phyloP scores from a whole-genome alignment of 1,140 invertebrate genomes.

The Drosophila fuyamai region DNA sequence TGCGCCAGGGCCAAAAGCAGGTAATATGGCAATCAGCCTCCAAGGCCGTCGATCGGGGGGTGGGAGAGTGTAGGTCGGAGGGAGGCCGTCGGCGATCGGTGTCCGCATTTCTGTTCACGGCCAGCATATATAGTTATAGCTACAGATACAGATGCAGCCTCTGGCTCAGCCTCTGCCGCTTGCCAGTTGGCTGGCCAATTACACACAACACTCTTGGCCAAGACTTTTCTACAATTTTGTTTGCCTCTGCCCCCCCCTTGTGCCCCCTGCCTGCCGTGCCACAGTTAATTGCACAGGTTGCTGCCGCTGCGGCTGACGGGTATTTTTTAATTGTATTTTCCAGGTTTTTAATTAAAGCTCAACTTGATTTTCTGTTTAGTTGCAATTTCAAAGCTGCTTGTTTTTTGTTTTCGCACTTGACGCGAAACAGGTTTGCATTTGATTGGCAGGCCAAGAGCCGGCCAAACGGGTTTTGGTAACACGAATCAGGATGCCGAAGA shows the following conservation, averaged over 20 bases:
- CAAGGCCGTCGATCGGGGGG: slow-evolving; percentile 59
- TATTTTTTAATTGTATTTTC: slow-evolving; percentile 78
- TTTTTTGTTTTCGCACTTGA: slow-evolving; percentile 74
- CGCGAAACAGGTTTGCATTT: slow-evolving; percentile 68
- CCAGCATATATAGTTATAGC: slow-evolving; percentile 19
- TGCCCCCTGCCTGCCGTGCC: slow-evolving; percentile 26
- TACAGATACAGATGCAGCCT: slow-evolving; percentile 24
- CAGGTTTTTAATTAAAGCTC: slow-evolving; percentile 83
- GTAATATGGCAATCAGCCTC: slow-evolving; percentile 65
- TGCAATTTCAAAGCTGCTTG: slow-evolving; percentile 74
- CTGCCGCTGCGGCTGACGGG: slow-evolving; percentile 55
- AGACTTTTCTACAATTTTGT: slow-evolving; percentile 74
- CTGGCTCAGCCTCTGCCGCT: slow-evolving; percentile 8
- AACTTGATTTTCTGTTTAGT: slow-evolving; percentile 81
- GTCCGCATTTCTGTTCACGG: slow-evolving; percentile 49
- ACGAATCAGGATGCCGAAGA: slow-evolving; percentile 72
- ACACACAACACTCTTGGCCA: slow-evolving; percentile 68
- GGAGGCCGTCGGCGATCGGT: slow-evolving; percentile 35
- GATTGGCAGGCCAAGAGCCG: slow-evolving; percentile 64
- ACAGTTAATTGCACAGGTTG: slow-evolving; percentile 76
- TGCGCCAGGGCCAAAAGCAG: slow-evolving; percentile 52
- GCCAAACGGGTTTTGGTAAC: slow-evolving; percentile 66
- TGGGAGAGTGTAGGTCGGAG: slow-evolving; percentile 1
- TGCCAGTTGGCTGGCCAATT: slow-evolving; percentile 58
- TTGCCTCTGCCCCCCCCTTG: slow-evolving; percentile 23